These are phyloP conservation scores for Campylomormyrus numenius DNA, from an alignment of 2,113 vertebrate species.

Conservation along the genomic window DNA sequence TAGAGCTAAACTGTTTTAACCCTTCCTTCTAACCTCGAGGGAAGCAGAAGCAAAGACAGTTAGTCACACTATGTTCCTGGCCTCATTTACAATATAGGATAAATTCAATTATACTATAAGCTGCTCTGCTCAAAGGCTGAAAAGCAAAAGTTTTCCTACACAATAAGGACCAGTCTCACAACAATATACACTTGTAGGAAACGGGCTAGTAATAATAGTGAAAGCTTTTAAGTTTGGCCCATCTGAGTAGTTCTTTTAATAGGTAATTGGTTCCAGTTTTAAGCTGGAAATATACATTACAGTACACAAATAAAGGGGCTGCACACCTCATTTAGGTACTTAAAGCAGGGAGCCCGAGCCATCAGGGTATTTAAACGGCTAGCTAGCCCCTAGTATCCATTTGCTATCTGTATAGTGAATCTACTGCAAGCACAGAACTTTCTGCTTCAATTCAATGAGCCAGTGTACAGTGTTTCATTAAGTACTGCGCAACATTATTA, in stretches of 20 bases:
- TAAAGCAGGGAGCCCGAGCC: background rate
- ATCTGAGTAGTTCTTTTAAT: background rate
- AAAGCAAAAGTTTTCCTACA: background rate
- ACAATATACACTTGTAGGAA: background rate
- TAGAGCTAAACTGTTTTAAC: constrained; percentile 41
- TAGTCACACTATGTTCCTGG: background rate
- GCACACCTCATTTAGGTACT: background rate
- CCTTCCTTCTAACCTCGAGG: constrained; percentile 5
- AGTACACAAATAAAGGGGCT: background rate
- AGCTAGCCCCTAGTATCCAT: background rate
- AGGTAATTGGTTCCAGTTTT: background rate
- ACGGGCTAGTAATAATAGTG: background rate
- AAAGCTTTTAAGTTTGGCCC: background rate
- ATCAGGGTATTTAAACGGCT: background rate
- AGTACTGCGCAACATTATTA: background rate
- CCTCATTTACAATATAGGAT: constrained; percentile 8
- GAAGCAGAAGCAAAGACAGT: background rate
- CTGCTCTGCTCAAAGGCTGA: background rate
- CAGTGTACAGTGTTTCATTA: background rate
- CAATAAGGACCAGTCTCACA: background rate
- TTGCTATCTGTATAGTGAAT: background rate
- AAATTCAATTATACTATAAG: background rate
- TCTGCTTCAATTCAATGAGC: background rate
- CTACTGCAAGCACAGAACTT: background rate
- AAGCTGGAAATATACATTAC: background rate